A percentile compares a stretch with the other conserved stretches of the same genome.
Conservation (phyloP, 2,797 vertebrate genomes). For the Poeciliopsis infans region DNA sequence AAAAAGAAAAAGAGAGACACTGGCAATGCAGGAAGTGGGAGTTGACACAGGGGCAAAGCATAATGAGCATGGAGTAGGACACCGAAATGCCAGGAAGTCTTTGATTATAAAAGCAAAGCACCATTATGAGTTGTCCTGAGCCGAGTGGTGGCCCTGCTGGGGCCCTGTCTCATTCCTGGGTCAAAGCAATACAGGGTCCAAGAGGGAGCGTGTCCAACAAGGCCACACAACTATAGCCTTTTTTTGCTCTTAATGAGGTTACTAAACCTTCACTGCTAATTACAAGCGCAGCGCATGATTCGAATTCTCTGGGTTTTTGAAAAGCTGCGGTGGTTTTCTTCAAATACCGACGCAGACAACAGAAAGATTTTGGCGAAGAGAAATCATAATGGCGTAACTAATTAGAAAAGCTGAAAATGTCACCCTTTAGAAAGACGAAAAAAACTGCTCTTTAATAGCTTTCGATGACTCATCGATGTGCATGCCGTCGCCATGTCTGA, state of each 20-base stretch:
- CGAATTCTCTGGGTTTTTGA: constrained; percentile 19
- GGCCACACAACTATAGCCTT: constrained; percentile 26
- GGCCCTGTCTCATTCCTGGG: constrained; percentile 34
- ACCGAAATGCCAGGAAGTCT: constrained; percentile 37
- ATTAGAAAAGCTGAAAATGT: constrained; percentile 4
- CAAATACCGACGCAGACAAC: constrained; percentile 27
- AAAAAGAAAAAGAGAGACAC: not conserved
- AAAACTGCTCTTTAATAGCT: not conserved
- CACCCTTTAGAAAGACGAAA: constrained; percentile 15
- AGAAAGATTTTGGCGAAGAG: not conserved
- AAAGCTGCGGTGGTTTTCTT: constrained; percentile 25
- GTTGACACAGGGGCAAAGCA: constrained; percentile 3
- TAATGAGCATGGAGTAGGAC: constrained; percentile 31
- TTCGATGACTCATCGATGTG: constrained; percentile 1
- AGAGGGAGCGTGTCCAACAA: constrained; percentile 25
- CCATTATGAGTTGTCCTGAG: constrained; percentile 36
- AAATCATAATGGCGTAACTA: constrained; percentile 7
- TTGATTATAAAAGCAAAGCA: constrained; percentile 48
- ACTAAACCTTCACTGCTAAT: constrained; percentile 55
- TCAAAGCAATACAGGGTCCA: constrained; percentile 44
- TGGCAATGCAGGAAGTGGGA: constrained; percentile 4
- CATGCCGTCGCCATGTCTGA: constrained; percentile 11
- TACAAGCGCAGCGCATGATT: constrained; percentile 33
- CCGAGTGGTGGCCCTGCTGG: constrained; percentile 16
- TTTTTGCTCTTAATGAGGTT: constrained; percentile 53